A percentile compares a stretch with the other conserved stretches of the same genome.
phyloP scores from a whole-genome alignment of 2,113 vertebrate species.

The Onychostruthus taczanowskii region DNA sequence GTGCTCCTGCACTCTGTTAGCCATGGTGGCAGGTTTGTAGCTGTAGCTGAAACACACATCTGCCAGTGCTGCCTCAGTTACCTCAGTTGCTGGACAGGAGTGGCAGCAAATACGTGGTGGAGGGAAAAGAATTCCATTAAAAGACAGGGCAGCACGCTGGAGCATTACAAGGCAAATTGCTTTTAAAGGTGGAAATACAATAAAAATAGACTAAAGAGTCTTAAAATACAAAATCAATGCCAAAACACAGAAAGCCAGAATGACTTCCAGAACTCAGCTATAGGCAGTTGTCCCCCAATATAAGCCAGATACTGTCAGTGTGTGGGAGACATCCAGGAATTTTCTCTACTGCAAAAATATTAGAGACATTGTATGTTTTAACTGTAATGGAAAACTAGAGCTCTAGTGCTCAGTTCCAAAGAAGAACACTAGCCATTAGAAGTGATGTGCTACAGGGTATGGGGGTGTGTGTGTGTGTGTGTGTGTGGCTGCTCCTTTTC shows the following conservation, averaged over 20 bases:
- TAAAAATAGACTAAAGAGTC: constrained; percentile 28
- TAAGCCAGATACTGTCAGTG: constrained; percentile 57
- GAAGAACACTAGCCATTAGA: background rate
- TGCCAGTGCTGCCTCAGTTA: background rate
- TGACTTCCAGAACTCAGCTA: constrained; percentile 46
- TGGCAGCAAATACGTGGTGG: background rate
- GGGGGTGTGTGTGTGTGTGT: background rate
- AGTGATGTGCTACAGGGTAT: background rate
- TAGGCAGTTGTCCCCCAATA: constrained; percentile 49
- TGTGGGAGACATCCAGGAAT: constrained; percentile 43
- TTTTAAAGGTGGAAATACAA: constrained; percentile 37
- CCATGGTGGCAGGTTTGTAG: background rate
- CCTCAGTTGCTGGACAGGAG: background rate
- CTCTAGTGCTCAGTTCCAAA: constrained; percentile 34
- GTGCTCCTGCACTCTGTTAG: background rate
- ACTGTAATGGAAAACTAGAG: constrained; percentile 64
- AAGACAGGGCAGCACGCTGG: background rate
- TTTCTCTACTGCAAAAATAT: constrained; percentile 63
- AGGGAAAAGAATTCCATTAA: background rate
- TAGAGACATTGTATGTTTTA: constrained; percentile 63
- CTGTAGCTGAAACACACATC: background rate
- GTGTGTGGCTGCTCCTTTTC: constrained; percentile 56
- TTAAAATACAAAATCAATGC: constrained; percentile 44
- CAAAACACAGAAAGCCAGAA: constrained; percentile 45
- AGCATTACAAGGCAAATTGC: background rate